Evolutionary conservation across 2,113 vertebrate genomes (phyloP).

Genomic region (Hylia prasina): DNA sequence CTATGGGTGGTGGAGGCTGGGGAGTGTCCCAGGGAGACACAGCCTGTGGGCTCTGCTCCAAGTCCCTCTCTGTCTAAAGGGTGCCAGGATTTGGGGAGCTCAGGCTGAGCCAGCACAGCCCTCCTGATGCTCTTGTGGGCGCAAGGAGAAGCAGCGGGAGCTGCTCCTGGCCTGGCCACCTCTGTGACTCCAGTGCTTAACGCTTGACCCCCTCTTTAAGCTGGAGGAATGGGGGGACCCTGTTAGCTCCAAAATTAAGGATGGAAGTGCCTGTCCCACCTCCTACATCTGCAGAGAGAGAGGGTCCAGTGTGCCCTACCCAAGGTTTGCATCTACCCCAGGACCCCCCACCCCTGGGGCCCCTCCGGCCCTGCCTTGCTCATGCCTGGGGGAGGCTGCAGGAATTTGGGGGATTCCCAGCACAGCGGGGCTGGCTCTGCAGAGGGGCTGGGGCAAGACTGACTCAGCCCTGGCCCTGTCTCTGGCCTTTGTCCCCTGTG

Average conservation of each 20-base stretch:
- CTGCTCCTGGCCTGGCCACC: neutral
- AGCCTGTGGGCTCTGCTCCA: neutral
- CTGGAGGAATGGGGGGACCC: neutral
- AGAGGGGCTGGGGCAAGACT: neutral
- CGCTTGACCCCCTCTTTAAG: fast-evolving
- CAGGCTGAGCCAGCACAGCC: neutral
- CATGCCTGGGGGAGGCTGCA: fast-evolving
- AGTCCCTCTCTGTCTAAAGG: neutral
- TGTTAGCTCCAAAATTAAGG: neutral
- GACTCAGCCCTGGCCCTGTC: neutral
- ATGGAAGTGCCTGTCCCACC: too few species aligned
- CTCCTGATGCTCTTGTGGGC: neutral
- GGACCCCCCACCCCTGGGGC: neutral
- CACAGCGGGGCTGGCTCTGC: neutral
- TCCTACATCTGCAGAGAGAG: neutral
- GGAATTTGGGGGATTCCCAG: neutral
- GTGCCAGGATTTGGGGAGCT: neutral
- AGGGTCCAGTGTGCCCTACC: too few species aligned
- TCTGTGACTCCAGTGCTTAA: fast-evolving
- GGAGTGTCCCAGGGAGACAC: neutral
- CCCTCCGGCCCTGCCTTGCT: neutral
- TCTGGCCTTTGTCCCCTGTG: neutral
- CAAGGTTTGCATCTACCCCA: neutral
- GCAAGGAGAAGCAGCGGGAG: neutral
- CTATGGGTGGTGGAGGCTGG: neutral